These are phyloP conservation scores for Hydrochoerus hydrochaeris DNA, from an alignment of 2,113 vertebrate species.

Conservation along the genomic window DNA sequence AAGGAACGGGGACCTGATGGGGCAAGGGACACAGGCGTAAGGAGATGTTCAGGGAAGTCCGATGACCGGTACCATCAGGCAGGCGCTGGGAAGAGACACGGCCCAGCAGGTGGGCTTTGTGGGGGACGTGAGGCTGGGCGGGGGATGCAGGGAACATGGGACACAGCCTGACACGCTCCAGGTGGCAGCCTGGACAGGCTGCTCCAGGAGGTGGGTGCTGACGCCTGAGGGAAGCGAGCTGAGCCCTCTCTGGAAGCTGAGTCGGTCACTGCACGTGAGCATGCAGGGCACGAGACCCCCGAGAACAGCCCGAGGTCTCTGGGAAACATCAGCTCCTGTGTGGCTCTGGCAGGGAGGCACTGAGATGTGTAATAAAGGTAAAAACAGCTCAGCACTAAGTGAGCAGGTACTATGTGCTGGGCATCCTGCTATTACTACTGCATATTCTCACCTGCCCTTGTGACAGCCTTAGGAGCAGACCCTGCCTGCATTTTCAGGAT, in stretches of 20 bases:
- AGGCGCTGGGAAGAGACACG: not conserved
- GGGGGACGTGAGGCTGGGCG: not conserved
- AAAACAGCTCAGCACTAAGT: not conserved
- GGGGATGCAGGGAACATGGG: not conserved
- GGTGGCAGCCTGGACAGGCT: not conserved
- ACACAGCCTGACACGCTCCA: too few species aligned
- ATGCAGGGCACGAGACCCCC: not conserved
- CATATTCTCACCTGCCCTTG: not conserved
- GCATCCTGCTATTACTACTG: not conserved
- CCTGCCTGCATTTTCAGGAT: constrained; percentile 17
- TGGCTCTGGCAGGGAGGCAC: not conserved
- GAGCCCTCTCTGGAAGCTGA: not conserved
- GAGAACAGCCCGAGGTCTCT: not conserved
- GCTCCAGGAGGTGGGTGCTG: not conserved
- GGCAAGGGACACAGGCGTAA: not conserved
- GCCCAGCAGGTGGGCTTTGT: not conserved
- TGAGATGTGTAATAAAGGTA: not conserved
- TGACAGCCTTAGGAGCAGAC: not conserved
- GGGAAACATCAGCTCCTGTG: not conserved
- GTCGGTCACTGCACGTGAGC: not conserved
- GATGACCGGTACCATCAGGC: not conserved
- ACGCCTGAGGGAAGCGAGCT: not conserved
- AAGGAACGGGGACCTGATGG: not conserved
- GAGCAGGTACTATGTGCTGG: not conserved
- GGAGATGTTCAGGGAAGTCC: not conserved